Conservation (phyloP, 2,113 vertebrate genomes). For the Nothobranchius furzeri region DNA sequence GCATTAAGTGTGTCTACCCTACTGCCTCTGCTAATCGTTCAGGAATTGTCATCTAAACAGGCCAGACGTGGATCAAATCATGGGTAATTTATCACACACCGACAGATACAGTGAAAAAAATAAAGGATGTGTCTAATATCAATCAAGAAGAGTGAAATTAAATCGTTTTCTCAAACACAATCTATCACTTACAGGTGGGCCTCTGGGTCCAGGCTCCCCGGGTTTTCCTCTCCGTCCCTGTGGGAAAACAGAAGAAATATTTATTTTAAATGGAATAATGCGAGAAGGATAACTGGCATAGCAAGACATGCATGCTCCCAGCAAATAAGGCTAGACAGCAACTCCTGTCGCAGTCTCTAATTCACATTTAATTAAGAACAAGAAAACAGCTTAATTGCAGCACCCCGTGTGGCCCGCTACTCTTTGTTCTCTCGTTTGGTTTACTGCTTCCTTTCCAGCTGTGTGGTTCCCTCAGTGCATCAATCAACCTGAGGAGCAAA, state of each 20-base stretch:
- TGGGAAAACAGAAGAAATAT: slow-evolving; percentile 11
- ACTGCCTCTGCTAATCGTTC: neutral
- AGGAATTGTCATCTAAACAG: slow-evolving; percentile 3
- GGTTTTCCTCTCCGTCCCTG: slow-evolving; percentile 79
- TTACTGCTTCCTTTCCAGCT: slow-evolving; percentile 71
- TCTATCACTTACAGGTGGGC: slow-evolving; percentile 70
- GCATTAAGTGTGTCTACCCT: neutral
- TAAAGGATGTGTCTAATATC: neutral
- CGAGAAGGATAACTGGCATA: slow-evolving; percentile 59
- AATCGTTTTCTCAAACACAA: neutral
- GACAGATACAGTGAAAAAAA: neutral
- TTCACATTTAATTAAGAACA: slow-evolving; percentile 81
- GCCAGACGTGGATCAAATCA: neutral
- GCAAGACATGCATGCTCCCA: slow-evolving; percentile 56
- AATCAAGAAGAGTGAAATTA: neutral
- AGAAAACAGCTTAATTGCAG: slow-evolving; percentile 80
- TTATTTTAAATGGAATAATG: neutral
- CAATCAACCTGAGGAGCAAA: slow-evolving; percentile 68
- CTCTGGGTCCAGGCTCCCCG: slow-evolving; percentile 72
- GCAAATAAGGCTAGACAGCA: slow-evolving; percentile 69
- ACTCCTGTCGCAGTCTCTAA: slow-evolving; percentile 73
- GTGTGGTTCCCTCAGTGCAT: slow-evolving; percentile 62
- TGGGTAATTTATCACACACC: neutral
- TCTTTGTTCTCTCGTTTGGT: slow-evolving; percentile 71
- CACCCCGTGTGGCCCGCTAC: slow-evolving; percentile 72